Evolutionary conservation across 2,888 invertebrate species (phyloP).

Genomic region (Cryptus armator): DNA sequence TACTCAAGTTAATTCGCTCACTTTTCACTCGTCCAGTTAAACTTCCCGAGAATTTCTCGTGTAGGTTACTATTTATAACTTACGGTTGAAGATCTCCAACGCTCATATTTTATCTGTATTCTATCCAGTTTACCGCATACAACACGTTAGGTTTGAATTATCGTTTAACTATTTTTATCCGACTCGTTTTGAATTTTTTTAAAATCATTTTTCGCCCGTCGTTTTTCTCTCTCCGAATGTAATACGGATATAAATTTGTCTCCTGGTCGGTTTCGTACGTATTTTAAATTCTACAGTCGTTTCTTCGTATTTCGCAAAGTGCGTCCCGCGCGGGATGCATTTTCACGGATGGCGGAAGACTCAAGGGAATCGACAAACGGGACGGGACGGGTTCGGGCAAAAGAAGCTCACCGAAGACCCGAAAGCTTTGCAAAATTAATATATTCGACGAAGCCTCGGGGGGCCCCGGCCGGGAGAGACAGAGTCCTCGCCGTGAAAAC

Average conservation of each 20-base stretch:
- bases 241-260: slow-evolving; percentile 2
- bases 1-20: slow-evolving; percentile 62
- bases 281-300: slow-evolving; percentile 25
- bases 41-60: slow-evolving; percentile 48
- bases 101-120: slow-evolving; percentile 11
- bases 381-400: slow-evolving; percentile 24
- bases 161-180: slow-evolving; percentile 4
- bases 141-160: not conserved
- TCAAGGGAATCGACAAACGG: slow-evolving; percentile 43
- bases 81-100: not conserved
- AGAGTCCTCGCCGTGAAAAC: slow-evolving; percentile 37
- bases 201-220: slow-evolving; percentile 4
- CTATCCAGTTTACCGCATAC: slow-evolving; percentile 1
- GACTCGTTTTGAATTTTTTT: not conserved
- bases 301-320: slow-evolving; percentile 66
- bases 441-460: slow-evolving; percentile 38
- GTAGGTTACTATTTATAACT: slow-evolving; percentile 15
- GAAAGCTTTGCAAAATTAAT: slow-evolving; percentile 63
- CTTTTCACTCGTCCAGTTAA: slow-evolving; percentile 42
- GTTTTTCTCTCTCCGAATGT: slow-evolving; percentile 3
- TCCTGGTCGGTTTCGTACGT: not conserved
- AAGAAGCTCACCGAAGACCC: slow-evolving; percentile 24
- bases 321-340: slow-evolving; percentile 57
- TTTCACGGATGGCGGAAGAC: slow-evolving; percentile 55
- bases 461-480: slow-evolving; percentile 24